A percentile compares a stretch with the other conserved stretches of the same genome.
Conservation (phyloP, 2,888 invertebrate genomes). For the Diarsia brunnea region DNA sequence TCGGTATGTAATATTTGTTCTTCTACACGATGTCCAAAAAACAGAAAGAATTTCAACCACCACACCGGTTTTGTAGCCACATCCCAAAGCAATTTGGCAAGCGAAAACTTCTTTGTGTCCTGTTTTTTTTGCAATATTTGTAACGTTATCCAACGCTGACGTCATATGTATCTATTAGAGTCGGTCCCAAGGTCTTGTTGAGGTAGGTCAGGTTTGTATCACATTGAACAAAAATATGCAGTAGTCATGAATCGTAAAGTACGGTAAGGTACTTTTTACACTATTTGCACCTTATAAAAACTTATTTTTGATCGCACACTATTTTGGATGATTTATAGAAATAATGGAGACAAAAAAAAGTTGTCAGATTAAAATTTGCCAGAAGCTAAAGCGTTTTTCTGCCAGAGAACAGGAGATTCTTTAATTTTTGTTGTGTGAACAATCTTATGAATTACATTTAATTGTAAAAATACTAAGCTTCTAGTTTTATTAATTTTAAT, state of each 20-base stretch:
- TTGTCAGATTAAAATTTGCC: background rate
- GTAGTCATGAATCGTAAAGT: conserved; percentile 3
- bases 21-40: conserved; percentile 2
- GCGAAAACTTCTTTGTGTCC: conserved; percentile 14
- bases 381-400: background rate
- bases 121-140: conserved; percentile 28
- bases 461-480: background rate
- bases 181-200: conserved; percentile 57
- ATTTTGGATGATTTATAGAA: background rate
- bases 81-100: conserved; percentile 17
- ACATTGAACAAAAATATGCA: conserved; percentile 40
- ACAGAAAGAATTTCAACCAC: background rate
- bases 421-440: background rate
- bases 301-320: conserved; percentile 22
- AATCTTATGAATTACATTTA: background rate
- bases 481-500: background rate
- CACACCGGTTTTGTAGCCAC: conserved; percentile 10
- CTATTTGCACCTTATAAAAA: conserved; percentile 21
- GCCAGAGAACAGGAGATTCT: background rate
- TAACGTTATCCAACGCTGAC: conserved; percentile 38
- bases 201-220: conserved; percentile 56
- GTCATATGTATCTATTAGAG: conserved; percentile 53
- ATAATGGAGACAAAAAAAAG: background rate
- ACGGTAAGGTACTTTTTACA: too few relatives aligned
- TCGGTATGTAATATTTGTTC: background rate